Percentiles rank a stretch among this genome's conserved stretches.
These are phyloP conservation scores for Tachina lurida DNA, from an alignment of 2,888 invertebrate genomes.

Conservation along the genomic window DNA sequence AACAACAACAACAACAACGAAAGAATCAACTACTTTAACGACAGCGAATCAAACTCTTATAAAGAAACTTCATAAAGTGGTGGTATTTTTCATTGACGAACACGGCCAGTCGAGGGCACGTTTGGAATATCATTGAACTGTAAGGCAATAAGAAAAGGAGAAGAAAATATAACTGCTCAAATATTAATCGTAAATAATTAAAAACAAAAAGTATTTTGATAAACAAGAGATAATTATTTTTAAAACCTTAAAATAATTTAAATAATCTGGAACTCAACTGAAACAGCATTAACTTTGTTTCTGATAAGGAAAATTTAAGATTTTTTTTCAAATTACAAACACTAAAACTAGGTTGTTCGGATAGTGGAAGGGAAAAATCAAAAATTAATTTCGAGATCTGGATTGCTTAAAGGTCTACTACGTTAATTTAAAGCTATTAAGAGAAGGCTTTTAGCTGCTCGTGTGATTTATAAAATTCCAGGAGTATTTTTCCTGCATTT, in stretches of 20 bases:
- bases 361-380: not conserved
- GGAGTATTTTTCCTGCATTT: no score
- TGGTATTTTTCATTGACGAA: constrained; percentile 79
- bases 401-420: no score
- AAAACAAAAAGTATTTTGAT: not conserved
- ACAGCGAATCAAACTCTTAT: constrained; percentile 51
- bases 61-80: constrained; percentile 78
- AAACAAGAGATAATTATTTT: not conserved
- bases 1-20: constrained; percentile 60
- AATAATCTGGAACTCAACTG: constrained; percentile 9
- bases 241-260: constrained; percentile 9
- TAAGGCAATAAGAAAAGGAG: not conserved
- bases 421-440: no score
- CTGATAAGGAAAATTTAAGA: not conserved
- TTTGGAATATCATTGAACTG: constrained; percentile 69
- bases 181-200: not conserved
- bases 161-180: constrained; percentile 24
- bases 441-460: no score
- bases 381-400: not conserved
- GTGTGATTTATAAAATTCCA: no score
- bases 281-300: not conserved
- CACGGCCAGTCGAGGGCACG: constrained; percentile 77
- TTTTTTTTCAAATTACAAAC: constrained; percentile 8
- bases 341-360: not conserved
- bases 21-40: constrained; percentile 47